A percentile compares a stretch with the other conserved stretches of the same genome.
Conservation (phyloP, 1,140 invertebrate species). For the Zaprionus ornatus region DNA sequence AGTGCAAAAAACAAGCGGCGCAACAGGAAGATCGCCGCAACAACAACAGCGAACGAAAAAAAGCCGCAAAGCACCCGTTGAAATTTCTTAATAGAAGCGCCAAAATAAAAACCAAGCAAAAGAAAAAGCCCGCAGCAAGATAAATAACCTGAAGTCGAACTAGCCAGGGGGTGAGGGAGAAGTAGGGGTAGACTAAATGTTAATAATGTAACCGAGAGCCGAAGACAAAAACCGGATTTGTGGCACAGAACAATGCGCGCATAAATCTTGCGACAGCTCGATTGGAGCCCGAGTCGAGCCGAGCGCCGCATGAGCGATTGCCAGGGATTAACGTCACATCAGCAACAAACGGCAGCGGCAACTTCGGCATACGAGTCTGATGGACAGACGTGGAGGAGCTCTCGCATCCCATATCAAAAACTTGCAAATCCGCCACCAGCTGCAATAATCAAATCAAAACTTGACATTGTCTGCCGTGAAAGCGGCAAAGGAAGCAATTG, state of each 20-base stretch:
- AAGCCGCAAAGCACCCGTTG: slow-evolving; percentile 38
- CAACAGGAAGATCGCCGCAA: slow-evolving; percentile 67
- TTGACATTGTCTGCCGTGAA: slow-evolving; percentile 68
- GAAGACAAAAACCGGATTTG: slow-evolving; percentile 71
- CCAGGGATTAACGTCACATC: slow-evolving; percentile 57
- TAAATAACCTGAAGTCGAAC: slow-evolving; percentile 53
- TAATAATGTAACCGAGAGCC: slow-evolving; percentile 56
- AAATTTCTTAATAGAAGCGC: slow-evolving; percentile 78
- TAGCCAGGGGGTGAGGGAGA: background rate
- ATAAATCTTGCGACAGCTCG: slow-evolving; percentile 75
- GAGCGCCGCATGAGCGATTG: slow-evolving; percentile 64
- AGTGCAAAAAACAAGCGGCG: slow-evolving; percentile 61
- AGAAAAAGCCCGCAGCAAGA: slow-evolving; percentile 30
- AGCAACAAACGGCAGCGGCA: background rate
- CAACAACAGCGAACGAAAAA: slow-evolving; percentile 20
- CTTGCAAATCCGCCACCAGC: slow-evolving; percentile 5
- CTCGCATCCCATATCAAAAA: background rate
- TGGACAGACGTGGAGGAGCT: background rate
- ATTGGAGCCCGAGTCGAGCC: slow-evolving; percentile 62
- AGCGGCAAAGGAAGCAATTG: slow-evolving; percentile 60
- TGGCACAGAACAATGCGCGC: slow-evolving; percentile 76
- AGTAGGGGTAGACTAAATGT: slow-evolving; percentile 69
- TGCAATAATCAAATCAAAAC: slow-evolving; percentile 71
- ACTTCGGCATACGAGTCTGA: background rate
- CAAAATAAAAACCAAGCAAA: slow-evolving; percentile 48